Evolutionary conservation across 37 sponge, comb jelly and placozoan genomes (phyloP).

Genomic region (Spongilla lacustris): DNA sequence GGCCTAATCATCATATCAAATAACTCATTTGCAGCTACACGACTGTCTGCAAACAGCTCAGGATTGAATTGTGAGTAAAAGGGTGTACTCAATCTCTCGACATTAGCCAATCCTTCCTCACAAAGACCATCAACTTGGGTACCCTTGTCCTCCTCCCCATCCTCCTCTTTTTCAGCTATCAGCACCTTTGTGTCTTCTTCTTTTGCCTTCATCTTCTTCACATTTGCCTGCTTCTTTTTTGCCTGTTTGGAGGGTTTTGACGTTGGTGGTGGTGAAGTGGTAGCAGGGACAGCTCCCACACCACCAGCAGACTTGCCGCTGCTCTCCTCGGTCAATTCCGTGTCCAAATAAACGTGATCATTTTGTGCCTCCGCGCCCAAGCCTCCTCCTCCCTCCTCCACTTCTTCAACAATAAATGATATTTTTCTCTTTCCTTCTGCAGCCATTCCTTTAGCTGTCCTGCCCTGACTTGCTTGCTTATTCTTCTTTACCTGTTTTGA

Average conservation of each 20-base stretch:
- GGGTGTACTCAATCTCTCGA: constrained; percentile 18
- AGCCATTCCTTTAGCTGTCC: not conserved
- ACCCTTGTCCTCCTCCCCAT: not conserved
- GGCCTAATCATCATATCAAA: constrained; percentile 86
- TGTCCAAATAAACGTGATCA: too few relatives aligned
- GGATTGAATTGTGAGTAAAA: constrained; percentile 41
- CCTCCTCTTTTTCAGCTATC: constrained; percentile 1
- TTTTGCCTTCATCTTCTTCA: not conserved
- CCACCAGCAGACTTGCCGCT: too few relatives aligned
- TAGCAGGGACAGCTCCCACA: not conserved
- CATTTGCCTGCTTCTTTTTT: not conserved
- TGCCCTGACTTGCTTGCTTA: not conserved
- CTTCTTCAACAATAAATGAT: not conserved
- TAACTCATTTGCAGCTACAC: constrained; percentile 68
- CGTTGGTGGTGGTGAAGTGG: not conserved
- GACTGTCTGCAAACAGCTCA: constrained; percentile 61
- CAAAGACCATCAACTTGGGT: not conserved
- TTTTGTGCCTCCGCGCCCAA: too few relatives aligned
- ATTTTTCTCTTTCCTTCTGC: not conserved
- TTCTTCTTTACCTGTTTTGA: not conserved
- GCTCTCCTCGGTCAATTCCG: too few relatives aligned
- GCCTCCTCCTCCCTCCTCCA: not conserved
- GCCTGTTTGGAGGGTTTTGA: not conserved
- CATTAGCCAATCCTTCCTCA: not conserved
- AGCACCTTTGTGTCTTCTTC: not conserved